phyloP scores from a whole-genome alignment of 2,113 vertebrate species.

The Psilopogon haemacephalus region DNA sequence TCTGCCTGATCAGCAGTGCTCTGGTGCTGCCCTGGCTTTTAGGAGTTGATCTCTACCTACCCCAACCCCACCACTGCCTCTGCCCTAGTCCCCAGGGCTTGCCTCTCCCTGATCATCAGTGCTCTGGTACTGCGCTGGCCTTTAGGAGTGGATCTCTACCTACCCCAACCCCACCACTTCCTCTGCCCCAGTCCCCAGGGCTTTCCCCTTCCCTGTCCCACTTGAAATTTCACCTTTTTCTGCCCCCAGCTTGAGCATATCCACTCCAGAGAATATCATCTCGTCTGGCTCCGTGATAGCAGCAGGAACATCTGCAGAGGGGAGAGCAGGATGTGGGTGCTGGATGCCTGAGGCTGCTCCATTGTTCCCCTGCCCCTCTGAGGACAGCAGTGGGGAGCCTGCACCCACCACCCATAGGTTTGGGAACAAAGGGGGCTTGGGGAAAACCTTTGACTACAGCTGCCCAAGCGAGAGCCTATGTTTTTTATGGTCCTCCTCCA shows the following conservation, averaged over 20 bases:
- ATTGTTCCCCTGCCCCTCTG: not conserved
- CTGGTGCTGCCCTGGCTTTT: not conserved
- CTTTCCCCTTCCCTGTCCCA: not conserved
- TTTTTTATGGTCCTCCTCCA: not conserved
- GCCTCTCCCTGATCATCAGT: too few species aligned
- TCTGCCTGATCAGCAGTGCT: too few species aligned
- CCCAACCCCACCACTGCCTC: too few species aligned
- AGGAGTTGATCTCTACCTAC: not conserved
- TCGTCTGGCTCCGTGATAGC: constrained; percentile 50
- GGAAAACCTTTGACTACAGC: not conserved
- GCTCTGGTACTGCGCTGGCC: not conserved
- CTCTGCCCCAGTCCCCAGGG: too few species aligned
- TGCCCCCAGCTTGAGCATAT: not conserved
- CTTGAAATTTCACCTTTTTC: constrained; percentile 22
- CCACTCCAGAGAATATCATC: constrained; percentile 55
- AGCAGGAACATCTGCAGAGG: not conserved
- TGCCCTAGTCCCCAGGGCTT: too few species aligned
- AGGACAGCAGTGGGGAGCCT: not conserved
- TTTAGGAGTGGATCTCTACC: not conserved
- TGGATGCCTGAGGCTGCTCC: not conserved
- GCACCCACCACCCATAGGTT: fast-evolving
- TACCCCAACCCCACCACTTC: not conserved
- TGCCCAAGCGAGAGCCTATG: not conserved
- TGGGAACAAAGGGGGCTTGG: not conserved
- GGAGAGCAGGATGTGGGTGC: not conserved